Base-by-base conservation (phyloP, 2,888 invertebrate species). In the Ormia ochracea region DNA sequence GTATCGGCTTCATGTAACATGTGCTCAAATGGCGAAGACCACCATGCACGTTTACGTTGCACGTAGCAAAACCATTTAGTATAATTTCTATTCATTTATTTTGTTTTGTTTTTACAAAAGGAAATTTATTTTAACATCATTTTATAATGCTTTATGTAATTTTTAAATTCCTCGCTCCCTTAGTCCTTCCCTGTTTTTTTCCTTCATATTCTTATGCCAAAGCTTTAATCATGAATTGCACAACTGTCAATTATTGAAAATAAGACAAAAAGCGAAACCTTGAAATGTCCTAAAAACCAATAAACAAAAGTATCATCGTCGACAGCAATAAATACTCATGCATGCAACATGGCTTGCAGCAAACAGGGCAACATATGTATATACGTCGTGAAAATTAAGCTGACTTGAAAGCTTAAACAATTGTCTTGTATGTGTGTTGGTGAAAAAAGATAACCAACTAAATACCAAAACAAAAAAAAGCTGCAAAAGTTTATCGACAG, bases 241-340 rank as follows among this genome's bases (percentile, higher is more conserved):
- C 56, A 80, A 80, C 76, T 80, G 80, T 80, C 80, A 80, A 73
- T 80, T 80, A 80, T 19, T 68, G 72, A 50, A 61, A 65, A 80
- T 31, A 38, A 45, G 54, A n/a, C n/a, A n/a, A n/a, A n/a, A n/a
- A n/a, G n/a, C n/a, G n/a, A 76, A 80, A 76, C 80, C 80, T 80
- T 76, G 80, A 80, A 73, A 73, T 76, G 76, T 80, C 80, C 80
- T 76, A 76, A 80, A 80, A 76, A 80, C 72, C 72, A 76, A 76
- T 76, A 76, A 80, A 68, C 80, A 80, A 80, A 76, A 76, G 68
- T 68, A 80, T 68, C 63, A 63, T 76, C 65, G 14, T 17, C 56
- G 7, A 31, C 9, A 17, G 23, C 14, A 28, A 59, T 9, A 58
- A 23, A 36, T 23, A 38, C 14, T 7, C 21, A 56, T n/a, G 31